Base-by-base conservation (phyloP, 2,888 invertebrate species). In the Pristionchus exspectatus region DNA sequence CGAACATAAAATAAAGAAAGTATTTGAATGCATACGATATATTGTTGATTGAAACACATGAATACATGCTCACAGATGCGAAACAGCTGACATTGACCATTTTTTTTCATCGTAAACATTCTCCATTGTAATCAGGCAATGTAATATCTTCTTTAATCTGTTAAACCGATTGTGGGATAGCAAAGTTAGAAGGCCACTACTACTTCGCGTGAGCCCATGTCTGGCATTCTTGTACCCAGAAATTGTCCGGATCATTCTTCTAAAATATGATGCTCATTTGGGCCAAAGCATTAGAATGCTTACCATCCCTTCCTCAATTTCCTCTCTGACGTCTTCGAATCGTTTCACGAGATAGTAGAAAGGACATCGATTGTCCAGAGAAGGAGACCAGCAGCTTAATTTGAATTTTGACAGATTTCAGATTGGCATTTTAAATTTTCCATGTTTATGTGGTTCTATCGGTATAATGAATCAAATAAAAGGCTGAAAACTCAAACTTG, bases 1-100 rank as follows among this genome's bases (percentile, higher is more conserved):
- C 81, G 81, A 81, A 50, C 44, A 50, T 50, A 50, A 50, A 50
- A 81, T 81, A 81, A 81, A 81, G 50, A 81, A 81, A 81, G 81
- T 81, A 44, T 38, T 38, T 74, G 74, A 74, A 74, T 63, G 63
- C n/a, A 21, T 7, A 24, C n/a, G 9, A 63, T 7, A 63, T 7
- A 63, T 63, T n/a, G 63, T 63, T 63, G 44, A 50, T 50, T 59
- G 18, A 59, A 3, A 16, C 18, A 59, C 59, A 18, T n/a, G n/a
- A n/a, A 63, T 9, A 50, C 38, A 50, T 0, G 12, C 9, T 10
- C 44, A 50, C 12, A 50, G 44, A 50, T 50, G 9, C 44, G 44
- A 50, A 9, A 50, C 44, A 9, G 44, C 4, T 44, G 44, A 9
- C 9, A 44, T 44, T 44, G 44, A 44, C 9, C 4, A 44, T 44